Base-by-base conservation (phyloP, 2,113 vertebrate genomes). In the Caloenas nicobarica region DNA sequence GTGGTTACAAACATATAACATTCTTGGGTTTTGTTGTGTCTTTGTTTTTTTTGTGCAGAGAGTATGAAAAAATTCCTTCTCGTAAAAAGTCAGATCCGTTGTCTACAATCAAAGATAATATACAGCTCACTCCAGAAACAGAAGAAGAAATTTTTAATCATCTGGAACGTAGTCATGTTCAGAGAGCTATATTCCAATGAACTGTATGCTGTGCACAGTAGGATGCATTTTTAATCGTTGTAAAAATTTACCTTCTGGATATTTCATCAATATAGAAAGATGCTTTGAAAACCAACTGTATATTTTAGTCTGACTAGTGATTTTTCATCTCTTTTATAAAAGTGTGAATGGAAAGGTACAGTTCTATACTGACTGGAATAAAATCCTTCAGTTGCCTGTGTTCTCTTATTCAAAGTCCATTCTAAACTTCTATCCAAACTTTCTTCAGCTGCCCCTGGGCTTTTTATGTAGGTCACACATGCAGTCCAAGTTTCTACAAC, bases 101-200 rank as follows among this genome's bases (percentile, higher is more conserved):
- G 96, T 99, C 98, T 94, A 98, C 98, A 28, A 95, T 98, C 87
- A 98, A 98, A 96, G 98, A 99, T 94, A 98, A 98, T 54, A 94
- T 99, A 88, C 91, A 97, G 13, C 96, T 98, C 53, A 98, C 97
- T 77, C 97, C 98, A 84, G 98, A 98, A 95, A 90, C 97, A 31
- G 98, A 98, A 71, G 97, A 98, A 31, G 97, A 98, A 79, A 92
- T 97, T 89, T 97, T 97, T 73, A 97, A 94, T 82, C 98, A 96
- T 51, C 56, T 86, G 7, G 95, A 98, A 64, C 77, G 3, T 36
- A 78, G 58, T 16, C 85, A 46, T 71, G 91, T 97, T 90, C 97
- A 98, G 92, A 97, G 98, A 95, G 97, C 97, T 50, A 97, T 98
- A 96, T 98, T 98, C 93, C 91, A 93, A 3, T 97, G 95, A 97